Evolutionary conservation across 2,797 vertebrate genomes (phyloP).

Genomic region (Hydrolagus colliei): DNA sequence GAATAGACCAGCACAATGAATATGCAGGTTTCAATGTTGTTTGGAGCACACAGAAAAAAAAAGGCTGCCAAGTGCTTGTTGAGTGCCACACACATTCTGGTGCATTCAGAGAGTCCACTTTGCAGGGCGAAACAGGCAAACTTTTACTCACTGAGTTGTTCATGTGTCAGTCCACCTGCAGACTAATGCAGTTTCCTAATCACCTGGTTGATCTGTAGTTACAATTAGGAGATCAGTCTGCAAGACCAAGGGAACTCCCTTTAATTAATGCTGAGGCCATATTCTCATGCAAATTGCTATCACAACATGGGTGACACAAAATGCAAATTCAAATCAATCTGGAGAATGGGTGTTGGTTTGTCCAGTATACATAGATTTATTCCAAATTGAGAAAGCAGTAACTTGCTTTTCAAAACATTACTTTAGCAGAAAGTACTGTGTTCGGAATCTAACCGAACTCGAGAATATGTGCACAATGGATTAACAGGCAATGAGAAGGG

Average conservation of each 20-base stretch:
- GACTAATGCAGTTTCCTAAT: background rate
- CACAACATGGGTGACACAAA: conserved; percentile 11
- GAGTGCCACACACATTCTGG: background rate
- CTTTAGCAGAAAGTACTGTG: background rate
- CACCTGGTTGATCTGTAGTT: background rate
- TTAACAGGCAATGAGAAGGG: background rate
- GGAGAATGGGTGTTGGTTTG: conserved; percentile 6
- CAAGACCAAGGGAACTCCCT: conserved; percentile 20
- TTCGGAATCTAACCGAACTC: too few species aligned
- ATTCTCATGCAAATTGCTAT: conserved; percentile 24
- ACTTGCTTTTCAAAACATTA: background rate
- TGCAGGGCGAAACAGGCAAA: background rate
- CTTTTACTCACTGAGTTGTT: background rate
- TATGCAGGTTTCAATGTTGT: background rate
- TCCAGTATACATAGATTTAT: background rate
- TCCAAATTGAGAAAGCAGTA: background rate
- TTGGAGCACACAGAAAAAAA: background rate
- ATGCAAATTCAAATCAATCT: conserved; percentile 13
- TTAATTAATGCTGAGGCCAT: conserved; percentile 15
- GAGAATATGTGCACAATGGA: background rate
- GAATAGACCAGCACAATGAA: background rate
- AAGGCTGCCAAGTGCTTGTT: background rate
- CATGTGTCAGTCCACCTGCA: background rate
- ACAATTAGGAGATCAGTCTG: conserved; percentile 5
- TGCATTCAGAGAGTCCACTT: background rate